Percentiles rank a stretch among this genome's conserved stretches.
phyloP scores from a whole-genome alignment of 2,797 vertebrate species.

The Trachurus trachurus region DNA sequence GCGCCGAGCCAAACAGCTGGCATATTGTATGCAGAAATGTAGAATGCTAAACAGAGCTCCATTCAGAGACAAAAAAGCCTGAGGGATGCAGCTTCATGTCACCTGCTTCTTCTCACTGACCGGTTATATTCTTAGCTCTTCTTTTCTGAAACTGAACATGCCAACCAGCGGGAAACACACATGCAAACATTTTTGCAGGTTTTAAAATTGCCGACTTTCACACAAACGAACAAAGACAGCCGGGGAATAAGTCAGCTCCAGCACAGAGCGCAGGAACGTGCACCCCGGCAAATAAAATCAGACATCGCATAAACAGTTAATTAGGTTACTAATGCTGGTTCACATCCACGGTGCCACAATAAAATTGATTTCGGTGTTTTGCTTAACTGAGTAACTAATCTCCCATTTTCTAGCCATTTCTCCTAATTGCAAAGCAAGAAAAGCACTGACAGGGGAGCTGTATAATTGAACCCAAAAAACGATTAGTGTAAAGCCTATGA shows the following conservation, averaged over 20 bases:
- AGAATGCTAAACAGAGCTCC: slow-evolving; percentile 54
- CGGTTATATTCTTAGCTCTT: not conserved
- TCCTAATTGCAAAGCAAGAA: slow-evolving; percentile 75
- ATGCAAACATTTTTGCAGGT: slow-evolving; percentile 11
- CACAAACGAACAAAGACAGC: slow-evolving; percentile 11
- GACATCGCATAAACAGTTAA: slow-evolving; percentile 74
- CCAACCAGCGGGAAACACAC: slow-evolving; percentile 2
- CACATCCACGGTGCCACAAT: slow-evolving; percentile 49
- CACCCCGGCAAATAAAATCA: slow-evolving; percentile 65
- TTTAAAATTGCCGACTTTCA: slow-evolving; percentile 21
- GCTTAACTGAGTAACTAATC: slow-evolving; percentile 79
- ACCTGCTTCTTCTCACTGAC: slow-evolving; percentile 2
- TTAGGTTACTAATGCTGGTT: slow-evolving; percentile 62
- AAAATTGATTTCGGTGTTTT: slow-evolving; percentile 76
- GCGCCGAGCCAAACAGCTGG: slow-evolving; percentile 62
- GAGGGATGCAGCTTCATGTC: slow-evolving; percentile 20
- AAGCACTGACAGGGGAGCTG: slow-evolving; percentile 71
- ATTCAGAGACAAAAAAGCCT: slow-evolving; percentile 51
- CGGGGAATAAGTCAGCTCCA: slow-evolving; percentile 25
- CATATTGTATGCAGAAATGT: slow-evolving; percentile 58
- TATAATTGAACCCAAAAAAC: slow-evolving; percentile 68
- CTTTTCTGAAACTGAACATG: slow-evolving; percentile 17
- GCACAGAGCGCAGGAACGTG: slow-evolving; percentile 23
- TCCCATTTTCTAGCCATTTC: slow-evolving; percentile 70
- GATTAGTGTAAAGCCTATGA: slow-evolving; percentile 70